phyloP scores from a whole-genome alignment of 2,113 vertebrate genomes.

The Chionomys nivalis region DNA sequence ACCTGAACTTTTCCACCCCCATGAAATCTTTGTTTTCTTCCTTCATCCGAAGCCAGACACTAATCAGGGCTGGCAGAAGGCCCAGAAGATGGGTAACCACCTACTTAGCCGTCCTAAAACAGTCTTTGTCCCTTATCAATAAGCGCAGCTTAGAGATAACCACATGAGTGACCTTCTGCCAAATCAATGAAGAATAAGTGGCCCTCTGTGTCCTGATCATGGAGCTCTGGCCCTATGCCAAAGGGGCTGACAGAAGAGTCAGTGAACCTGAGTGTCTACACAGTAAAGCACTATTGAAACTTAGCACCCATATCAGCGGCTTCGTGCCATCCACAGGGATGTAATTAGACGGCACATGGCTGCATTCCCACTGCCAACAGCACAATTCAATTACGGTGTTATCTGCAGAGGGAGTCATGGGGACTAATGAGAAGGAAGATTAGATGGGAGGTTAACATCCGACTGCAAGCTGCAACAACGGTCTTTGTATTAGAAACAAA shows the following conservation, averaged over 20 bases:
- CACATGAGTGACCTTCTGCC: background rate
- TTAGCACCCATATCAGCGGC: background rate
- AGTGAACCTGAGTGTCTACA: constrained; percentile 32
- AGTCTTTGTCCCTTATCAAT: background rate
- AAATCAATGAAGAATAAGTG: constrained; percentile 5
- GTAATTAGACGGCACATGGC: constrained; percentile 45
- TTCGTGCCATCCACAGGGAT: background rate
- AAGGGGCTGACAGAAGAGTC: background rate
- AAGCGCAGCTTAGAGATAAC: constrained; percentile 40
- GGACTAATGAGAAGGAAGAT: constrained; percentile 25
- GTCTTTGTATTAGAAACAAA: constrained; percentile 49
- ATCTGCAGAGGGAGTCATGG: constrained; percentile 35
- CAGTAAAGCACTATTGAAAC: constrained; percentile 18
- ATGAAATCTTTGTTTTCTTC: background rate
- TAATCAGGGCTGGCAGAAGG: constrained; percentile 38
- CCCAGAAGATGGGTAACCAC: background rate
- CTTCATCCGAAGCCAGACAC: constrained; percentile 21
- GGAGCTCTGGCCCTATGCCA: background rate
- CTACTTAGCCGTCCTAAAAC: constrained; percentile 12
- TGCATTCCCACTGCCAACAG: constrained; percentile 17
- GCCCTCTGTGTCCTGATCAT: constrained; percentile 16
- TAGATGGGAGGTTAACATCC: constrained; percentile 42
- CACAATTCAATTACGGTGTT: constrained; percentile 58
- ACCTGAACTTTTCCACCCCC: constrained; percentile 33
- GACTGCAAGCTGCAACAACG: constrained; percentile 15